Conservation (phyloP, 2,113 vertebrate genomes). For the Tringa solitaria region DNA sequence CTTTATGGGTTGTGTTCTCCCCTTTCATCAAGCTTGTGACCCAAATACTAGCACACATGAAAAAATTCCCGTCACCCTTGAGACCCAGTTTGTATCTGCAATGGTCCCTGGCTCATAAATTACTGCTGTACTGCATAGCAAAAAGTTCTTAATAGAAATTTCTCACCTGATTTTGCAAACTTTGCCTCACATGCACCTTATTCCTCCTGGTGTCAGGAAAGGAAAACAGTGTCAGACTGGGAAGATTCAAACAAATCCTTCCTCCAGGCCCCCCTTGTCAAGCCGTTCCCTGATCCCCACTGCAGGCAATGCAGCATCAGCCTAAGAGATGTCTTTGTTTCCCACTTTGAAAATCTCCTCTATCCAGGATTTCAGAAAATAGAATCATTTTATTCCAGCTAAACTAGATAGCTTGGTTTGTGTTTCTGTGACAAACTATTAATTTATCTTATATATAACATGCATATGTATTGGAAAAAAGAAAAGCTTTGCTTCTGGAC, state of each 20-base stretch:
- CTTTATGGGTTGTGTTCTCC: not conserved
- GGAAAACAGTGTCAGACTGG: not conserved
- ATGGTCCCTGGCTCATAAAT: not conserved
- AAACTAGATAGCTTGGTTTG: not conserved
- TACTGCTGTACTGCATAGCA: not conserved
- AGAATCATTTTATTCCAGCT: not conserved
- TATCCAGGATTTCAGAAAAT: not conserved
- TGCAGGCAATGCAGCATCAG: not conserved
- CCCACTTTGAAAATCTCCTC: not conserved
- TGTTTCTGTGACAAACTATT: not conserved
- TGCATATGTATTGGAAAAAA: not conserved
- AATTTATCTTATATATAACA: not conserved
- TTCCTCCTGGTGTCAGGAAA: not conserved
- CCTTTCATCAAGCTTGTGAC: slow-evolving; percentile 19
- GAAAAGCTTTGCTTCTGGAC: not conserved
- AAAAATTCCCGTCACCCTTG: not conserved
- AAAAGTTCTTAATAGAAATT: not conserved
- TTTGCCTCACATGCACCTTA: not conserved
- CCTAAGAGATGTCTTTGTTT: not conserved
- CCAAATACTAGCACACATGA: slow-evolving; percentile 1
- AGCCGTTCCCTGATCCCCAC: not conserved
- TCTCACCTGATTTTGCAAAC: not conserved
- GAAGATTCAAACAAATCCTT: not conserved
- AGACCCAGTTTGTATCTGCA: not conserved
- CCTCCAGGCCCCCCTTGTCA: not conserved